These are phyloP conservation scores for Diacarnus erythraeanus DNA, from an alignment of 37 sponge, comb jelly and placozoan species.

Conservation along the genomic window DNA sequence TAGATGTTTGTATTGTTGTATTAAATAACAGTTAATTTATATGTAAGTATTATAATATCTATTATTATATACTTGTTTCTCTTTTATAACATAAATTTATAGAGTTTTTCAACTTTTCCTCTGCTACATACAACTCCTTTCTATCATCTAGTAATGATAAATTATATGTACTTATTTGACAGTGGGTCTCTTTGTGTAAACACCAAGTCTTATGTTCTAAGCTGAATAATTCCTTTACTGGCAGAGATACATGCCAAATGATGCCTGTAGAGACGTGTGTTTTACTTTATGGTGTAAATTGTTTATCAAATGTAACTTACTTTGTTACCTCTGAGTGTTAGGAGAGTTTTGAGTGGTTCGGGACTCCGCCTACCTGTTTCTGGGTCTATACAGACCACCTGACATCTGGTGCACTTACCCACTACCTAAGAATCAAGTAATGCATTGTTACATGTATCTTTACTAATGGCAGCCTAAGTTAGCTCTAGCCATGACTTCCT, in stretches of 20 bases:
- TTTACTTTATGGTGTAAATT: too few relatives aligned
- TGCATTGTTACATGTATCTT: too few relatives aligned
- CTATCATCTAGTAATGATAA: background rate
- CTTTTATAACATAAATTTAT: too few relatives aligned
- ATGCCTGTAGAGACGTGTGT: slow-evolving; percentile 37
- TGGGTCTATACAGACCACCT: slow-evolving; percentile 79
- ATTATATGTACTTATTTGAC: background rate
- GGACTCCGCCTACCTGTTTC: slow-evolving; percentile 29
- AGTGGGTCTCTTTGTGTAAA: background rate
- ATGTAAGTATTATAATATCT: too few relatives aligned
- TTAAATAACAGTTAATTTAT: too few relatives aligned
- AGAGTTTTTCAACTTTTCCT: too few relatives aligned
- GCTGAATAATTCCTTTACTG: background rate
- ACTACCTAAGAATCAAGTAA: slow-evolving; percentile 26
- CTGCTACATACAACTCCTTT: too few relatives aligned
- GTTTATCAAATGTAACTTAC: too few relatives aligned
- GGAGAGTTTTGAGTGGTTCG: slow-evolving; percentile 55
- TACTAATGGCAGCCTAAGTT: too few relatives aligned
- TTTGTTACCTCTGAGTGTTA: slow-evolving; percentile 51
- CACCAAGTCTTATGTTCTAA: background rate
- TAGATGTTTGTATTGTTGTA: too few relatives aligned
- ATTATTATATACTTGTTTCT: too few relatives aligned
- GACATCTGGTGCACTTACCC: slow-evolving; percentile 70
- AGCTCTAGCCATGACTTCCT: too few relatives aligned
- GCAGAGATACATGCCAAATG: slow-evolving; percentile 66